Base-by-base conservation (phyloP, 2,113 vertebrate species). In the Philantomba maxwellii region DNA sequence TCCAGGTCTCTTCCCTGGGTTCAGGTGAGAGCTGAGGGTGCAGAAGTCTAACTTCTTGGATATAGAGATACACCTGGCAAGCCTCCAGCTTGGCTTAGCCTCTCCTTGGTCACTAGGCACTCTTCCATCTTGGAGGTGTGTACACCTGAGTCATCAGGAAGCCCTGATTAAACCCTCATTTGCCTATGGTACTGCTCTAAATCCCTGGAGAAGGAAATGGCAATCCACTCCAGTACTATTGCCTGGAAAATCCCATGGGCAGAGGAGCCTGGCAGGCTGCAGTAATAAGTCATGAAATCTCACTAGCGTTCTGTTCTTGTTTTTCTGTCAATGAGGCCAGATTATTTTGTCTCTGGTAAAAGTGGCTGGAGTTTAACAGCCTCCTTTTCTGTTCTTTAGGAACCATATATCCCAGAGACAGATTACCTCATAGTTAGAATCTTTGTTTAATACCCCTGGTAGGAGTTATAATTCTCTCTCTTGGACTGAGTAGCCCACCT, bases 281-380 rank as follows among this genome's bases (percentile, higher is more conserved):
- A n/a, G n/a, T n/a, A n/a, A n/a, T 93, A 45, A 96, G 28, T 94
- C 36, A 57, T 36, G 49, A 70, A 87, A 82, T 36, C 53, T 83
- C 53, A 85, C 19, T 25, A 45, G 4, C 45, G 13, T 95, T 87
- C 73, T 93, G 19, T 70, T 64, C 78, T 88, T 92, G 12, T 93
- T 96, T 87, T 92, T 83, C 43, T 92, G 80, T 62, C 45, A 23
- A 23, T 47, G 16, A 55, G 53, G 16, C n/a, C 92, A 94, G 90
- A 51, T 96, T 81, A 93, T 64, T 95, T 97, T 86, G 55, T 89
- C 57, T 57, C 70, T 95, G 36, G 51, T 70, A 89, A 91, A 95
- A 94, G 23, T 75, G 16, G 19, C 23, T 91, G 28, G 51, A 57
- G 62, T 87, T 91, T 93, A 36, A 84, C 45, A 84, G 45, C 58